Evolutionary conservation across 2,888 invertebrate species (phyloP).

Genomic region (Orchesellides sinensis): DNA sequence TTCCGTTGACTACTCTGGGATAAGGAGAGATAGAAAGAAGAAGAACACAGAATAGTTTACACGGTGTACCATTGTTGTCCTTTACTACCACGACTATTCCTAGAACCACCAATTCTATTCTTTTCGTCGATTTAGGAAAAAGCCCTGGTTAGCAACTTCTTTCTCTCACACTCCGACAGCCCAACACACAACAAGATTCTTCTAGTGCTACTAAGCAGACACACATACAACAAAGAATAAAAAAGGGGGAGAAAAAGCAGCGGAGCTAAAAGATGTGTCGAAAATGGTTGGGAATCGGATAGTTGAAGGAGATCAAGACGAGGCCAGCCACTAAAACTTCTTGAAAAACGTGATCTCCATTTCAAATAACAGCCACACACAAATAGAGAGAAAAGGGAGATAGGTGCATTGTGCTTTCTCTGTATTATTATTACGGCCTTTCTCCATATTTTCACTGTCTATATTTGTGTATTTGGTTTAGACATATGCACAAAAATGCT

Average conservation of each 20-base stretch:
- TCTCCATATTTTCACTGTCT: constrained; percentile 10
- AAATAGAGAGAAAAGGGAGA: constrained; percentile 27
- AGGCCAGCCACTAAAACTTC: constrained; percentile 68
- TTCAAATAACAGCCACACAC: constrained; percentile 60
- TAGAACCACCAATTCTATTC: not conserved
- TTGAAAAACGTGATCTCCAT: constrained; percentile 72
- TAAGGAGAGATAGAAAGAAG: no score
- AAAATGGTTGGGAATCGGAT: constrained; percentile 67
- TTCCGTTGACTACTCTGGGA: not conserved
- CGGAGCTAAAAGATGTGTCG: constrained; percentile 59
- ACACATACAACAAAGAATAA: not conserved
- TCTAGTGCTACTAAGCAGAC: not conserved
- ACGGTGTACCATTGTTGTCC: not conserved
- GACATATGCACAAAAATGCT: constrained; percentile 35
- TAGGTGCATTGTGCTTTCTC: constrained; percentile 7
- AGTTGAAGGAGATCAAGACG: constrained; percentile 66
- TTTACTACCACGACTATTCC: not conserved
- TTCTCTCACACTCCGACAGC: no score
- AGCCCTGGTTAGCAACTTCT: no score
- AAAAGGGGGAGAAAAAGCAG: constrained; percentile 5
- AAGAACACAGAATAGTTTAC: not conserved
- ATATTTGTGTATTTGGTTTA: not conserved
- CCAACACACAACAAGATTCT: not conserved
- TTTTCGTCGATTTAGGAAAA: not conserved
- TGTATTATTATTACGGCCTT: constrained; percentile 38